These are phyloP conservation scores for Malaclemys terrapin DNA, from an alignment of 2,113 vertebrate species.

Conservation along the genomic window DNA sequence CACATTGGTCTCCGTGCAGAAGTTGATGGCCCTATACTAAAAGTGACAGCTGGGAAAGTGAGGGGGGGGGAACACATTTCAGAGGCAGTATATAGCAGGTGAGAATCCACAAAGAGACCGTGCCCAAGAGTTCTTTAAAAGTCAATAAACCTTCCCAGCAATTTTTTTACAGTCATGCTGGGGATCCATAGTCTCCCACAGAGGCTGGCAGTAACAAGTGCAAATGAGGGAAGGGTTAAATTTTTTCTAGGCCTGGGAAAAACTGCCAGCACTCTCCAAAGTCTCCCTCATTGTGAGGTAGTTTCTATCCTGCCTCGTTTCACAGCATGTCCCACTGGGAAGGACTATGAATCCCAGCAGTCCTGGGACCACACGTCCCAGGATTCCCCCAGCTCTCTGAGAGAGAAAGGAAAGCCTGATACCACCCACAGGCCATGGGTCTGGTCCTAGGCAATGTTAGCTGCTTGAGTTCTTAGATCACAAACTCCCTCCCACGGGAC, in stretches of 20 bases:
- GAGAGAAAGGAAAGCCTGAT: neutral
- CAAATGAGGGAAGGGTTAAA: neutral
- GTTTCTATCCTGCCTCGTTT: neutral
- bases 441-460: neutral
- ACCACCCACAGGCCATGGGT: neutral
- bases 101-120: neutral
- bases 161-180: neutral
- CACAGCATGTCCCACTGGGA: neutral
- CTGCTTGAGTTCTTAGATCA: neutral
- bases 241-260: neutral
- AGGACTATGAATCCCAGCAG: neutral
- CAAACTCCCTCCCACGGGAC: neutral
- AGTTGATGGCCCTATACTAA: neutral
- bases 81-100: neutral
- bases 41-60: neutral
- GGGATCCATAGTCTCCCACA: neutral
- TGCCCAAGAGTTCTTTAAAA: neutral
- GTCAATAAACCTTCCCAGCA: neutral
- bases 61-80: too few species aligned
- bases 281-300: neutral
- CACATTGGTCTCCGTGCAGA: constrained; percentile 14
- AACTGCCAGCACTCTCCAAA: neutral
- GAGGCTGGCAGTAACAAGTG: neutral
- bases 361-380: neutral
- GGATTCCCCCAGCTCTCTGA: neutral